Conservation (phyloP, 2,113 vertebrate genomes). For the Platichthys stellatus region DNA sequence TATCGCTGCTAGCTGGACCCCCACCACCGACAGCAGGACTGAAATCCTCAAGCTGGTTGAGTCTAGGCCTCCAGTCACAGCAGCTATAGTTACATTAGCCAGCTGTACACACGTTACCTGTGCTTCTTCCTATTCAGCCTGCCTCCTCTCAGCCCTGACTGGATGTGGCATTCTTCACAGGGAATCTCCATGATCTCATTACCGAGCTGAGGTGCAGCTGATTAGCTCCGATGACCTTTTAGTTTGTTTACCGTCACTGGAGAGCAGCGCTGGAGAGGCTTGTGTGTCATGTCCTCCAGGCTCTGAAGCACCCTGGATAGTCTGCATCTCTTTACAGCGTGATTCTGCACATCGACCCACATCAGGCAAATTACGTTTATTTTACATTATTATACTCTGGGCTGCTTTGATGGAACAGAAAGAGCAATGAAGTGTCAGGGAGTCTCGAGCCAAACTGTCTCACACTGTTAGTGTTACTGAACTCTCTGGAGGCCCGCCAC, state of each 20-base stretch:
- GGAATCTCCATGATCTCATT: slow-evolving; percentile 46
- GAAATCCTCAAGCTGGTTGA: slow-evolving; percentile 4
- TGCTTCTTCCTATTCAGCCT: background rate
- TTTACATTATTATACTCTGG: slow-evolving; percentile 25
- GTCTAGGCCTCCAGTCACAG: slow-evolving; percentile 15
- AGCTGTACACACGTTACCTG: slow-evolving; percentile 47
- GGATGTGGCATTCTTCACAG: slow-evolving; percentile 18
- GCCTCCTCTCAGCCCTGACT: slow-evolving; percentile 18
- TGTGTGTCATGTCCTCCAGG: slow-evolving; percentile 3
- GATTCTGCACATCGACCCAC: slow-evolving; percentile 12
- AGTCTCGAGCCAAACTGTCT: slow-evolving; percentile 42
- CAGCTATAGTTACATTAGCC: slow-evolving; percentile 40
- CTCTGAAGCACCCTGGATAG: background rate
- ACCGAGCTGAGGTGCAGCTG: slow-evolving; percentile 20
- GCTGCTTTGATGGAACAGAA: slow-evolving; percentile 32
- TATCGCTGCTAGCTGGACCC: slow-evolving; percentile 29
- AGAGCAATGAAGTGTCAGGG: slow-evolving; percentile 36
- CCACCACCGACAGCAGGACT: background rate
- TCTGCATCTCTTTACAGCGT: background rate
- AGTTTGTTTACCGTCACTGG: slow-evolving; percentile 22
- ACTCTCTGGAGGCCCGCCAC: slow-evolving; percentile 47
- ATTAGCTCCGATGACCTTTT: slow-evolving; percentile 44
- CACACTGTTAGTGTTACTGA: slow-evolving; percentile 38
- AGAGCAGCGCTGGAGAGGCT: slow-evolving; percentile 9
- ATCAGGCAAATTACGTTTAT: slow-evolving; percentile 11